Base-by-base conservation (phyloP, 2,888 invertebrate species). In the Ophonus ardosiacus region DNA sequence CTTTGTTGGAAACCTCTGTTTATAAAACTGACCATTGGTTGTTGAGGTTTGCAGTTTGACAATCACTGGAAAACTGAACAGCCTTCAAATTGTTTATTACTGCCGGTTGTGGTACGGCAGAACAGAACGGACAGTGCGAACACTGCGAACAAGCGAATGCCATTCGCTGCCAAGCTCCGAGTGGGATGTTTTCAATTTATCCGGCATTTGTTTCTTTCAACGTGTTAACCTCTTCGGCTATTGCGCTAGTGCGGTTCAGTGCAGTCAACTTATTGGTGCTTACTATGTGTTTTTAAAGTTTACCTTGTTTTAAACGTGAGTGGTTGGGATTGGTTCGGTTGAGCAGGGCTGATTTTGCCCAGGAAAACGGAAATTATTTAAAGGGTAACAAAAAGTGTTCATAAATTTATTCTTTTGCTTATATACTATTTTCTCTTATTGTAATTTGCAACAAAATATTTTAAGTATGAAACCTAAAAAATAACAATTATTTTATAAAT, bases 21-120 rank as follows among this genome's bases (percentile, higher is more conserved):
- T 13, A 51, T 13, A 51, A 8, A 68, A 40, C 15, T 51, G 43
- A 51, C 43, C 43, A 51, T 2, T 51, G 43, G 1, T 8, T 51
- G 43, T 2, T 51, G 43, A 51, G 13, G 43, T 13, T 51, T 13
- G 43, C 43, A 51, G 81, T 81, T 61, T 81, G 65, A 63, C 61
- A 40, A 81, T 61, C 81, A 81, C 81, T 81, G 63, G 81, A 65
- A 81, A 81, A 81, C 61, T 81, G 81, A 81, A 81, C 81, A 81
- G 65, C 81, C 81, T 81, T 81, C 81, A 51, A 81, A 81, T 63
- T 81, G 65, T 61, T 81, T 81, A 65, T 81, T 81, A 65, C 65
- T 51, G 81, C 63, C 80, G 63, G 61, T 80, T 63, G 63, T 61
- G 56, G 59, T 68, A 68, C 31, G 31, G 31, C 68, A 43, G 43